Evolutionary conservation across 2,797 vertebrate species (phyloP), one percentile per base, ranked within the genome.

Genomic region (Meda fulgida): DNA sequence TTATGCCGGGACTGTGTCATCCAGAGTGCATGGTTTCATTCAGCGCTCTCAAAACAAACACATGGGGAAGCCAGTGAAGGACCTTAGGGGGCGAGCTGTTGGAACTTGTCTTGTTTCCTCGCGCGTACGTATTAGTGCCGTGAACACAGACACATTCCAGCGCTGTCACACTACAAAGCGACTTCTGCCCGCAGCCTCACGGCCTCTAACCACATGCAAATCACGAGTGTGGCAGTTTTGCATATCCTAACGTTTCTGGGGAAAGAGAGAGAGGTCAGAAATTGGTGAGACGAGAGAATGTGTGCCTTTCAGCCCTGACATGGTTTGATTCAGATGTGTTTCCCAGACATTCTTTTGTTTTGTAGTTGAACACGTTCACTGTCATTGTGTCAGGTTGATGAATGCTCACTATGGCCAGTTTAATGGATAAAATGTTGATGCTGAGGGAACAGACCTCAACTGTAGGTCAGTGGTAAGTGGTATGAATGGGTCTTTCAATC

Each of bases 161-260:
- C 7, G 16, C 46, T 38, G 29, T 84, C 77, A n/a, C 53, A 85
- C 87, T 89, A 83, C 85, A 87, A 89, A 78, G 67, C 78, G n/a
- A 63, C 1, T 70, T 78, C 87, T 89, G 85, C 81, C 89, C 79
- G 48, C 83, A 4, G 53, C 81, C 71, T 78, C 40, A 16, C 31
- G 55, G 83, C 66, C 83, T 78, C 65, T 48, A 79, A 84, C 76
- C 84, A 55, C 80, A 87, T 91, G 90, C 80, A 87, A 89, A 90
- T 88, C 70, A 23, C 14, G 72, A 70, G 34, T 78, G 31, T 43
- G 31, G 83, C 3, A 60, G 65, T 43, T 90, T 90, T 91, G 89
- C 87, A 88, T 89, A 84, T 82, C 29, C 46, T 58, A 78, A 87
- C 31, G 63, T 92, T 90, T 89, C 63, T 38, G 63, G 72, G 69